Evolutionary conservation across 1,140 invertebrate genomes (phyloP).

Genomic region (Mya arenaria): DNA sequence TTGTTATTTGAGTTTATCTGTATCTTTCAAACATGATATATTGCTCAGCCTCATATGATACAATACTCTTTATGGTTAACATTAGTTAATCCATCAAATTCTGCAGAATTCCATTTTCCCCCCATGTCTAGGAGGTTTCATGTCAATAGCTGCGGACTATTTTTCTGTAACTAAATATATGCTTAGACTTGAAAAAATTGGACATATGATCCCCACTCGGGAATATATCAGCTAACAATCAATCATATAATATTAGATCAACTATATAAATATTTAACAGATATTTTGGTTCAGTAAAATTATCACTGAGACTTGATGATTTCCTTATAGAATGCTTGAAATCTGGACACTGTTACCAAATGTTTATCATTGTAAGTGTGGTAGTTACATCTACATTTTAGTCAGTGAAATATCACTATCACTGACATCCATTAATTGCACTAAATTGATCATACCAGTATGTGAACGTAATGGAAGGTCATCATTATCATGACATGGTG

Average conservation of each 20-base stretch:
- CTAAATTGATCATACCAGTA: too few relatives aligned
- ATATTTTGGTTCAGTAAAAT: too few relatives aligned
- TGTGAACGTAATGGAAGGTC: too few relatives aligned
- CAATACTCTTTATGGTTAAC: constrained; percentile 22
- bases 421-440: too few relatives aligned
- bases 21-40: constrained; percentile 37
- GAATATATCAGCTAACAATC: background rate
- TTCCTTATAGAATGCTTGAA: too few relatives aligned
- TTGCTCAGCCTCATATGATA: constrained; percentile 28
- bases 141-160: background rate
- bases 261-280: background rate
- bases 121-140: background rate
- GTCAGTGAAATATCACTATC: too few relatives aligned
- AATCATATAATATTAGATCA: background rate
- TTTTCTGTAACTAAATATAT: background rate
- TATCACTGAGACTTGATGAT: too few relatives aligned
- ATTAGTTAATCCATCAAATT: constrained; percentile 34
- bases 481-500: too few relatives aligned
- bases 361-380: too few relatives aligned
- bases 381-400: too few relatives aligned
- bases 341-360: too few relatives aligned
- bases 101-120: background rate
- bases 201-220: background rate
- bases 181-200: background rate
- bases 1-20: constrained; percentile 19